A percentile compares a stretch with the other conserved stretches of the same genome.
These are phyloP conservation scores for Cheirogaleus medius DNA, from an alignment of 2,113 vertebrate genomes.

Conservation along the genomic window DNA sequence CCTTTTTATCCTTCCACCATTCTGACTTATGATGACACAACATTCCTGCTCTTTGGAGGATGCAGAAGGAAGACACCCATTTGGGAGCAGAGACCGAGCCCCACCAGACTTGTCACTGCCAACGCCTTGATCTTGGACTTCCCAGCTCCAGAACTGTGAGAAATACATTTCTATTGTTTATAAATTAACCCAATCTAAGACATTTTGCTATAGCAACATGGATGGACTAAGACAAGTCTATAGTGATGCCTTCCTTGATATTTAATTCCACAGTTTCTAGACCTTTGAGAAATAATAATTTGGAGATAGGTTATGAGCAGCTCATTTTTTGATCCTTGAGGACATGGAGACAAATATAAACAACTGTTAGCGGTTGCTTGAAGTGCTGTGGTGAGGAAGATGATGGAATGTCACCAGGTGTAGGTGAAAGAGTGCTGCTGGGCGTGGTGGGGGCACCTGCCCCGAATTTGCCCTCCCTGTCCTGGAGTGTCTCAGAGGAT, in stretches of 20 bases:
- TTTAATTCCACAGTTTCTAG: not conserved
- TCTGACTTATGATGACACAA: too few relatives aligned
- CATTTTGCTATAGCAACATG: not conserved
- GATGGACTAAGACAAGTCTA: not conserved
- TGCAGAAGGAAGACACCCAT: not conserved
- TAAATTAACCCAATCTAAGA: not conserved
- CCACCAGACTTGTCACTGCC: not conserved
- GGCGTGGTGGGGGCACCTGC: rapidly evolving
- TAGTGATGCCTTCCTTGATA: not conserved
- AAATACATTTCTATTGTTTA: not conserved
- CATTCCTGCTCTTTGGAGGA: rapidly evolving
- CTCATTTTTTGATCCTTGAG: not conserved
- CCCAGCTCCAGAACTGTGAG: not conserved
- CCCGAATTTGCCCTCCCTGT: not conserved
- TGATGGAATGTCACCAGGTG: not conserved
- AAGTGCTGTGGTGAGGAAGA: not conserved
- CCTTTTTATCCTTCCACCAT: not conserved
- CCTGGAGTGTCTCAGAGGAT: not conserved
- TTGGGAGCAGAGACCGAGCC: too few relatives aligned
- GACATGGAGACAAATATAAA: not conserved
- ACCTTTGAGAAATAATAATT: not conserved
- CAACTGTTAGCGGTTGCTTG: not conserved
- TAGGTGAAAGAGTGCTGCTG: not conserved
- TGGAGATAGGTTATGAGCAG: not conserved
- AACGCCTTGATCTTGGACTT: not conserved